Percentiles rank a stretch among this genome's conserved stretches.
These are phyloP conservation scores for Podarcis lilfordi DNA, from an alignment of 2,797 vertebrate genomes.

Conservation along the genomic window DNA sequence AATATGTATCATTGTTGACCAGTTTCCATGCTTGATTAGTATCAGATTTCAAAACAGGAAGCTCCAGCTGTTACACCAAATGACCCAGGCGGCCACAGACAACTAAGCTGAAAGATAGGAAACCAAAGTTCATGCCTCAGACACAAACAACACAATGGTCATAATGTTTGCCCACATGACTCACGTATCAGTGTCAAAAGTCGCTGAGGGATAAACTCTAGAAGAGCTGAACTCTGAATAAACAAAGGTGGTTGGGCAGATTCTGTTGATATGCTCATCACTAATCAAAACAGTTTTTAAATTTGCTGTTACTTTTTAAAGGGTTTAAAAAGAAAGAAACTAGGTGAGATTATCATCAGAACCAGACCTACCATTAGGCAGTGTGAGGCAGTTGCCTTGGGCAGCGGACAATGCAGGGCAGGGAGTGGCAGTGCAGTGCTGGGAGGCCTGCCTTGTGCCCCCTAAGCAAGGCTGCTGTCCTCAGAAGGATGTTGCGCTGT, in stretches of 20 bases:
- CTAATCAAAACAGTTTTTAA: constrained; percentile 3
- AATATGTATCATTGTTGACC: constrained; percentile 72
- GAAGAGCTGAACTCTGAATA: constrained; percentile 12
- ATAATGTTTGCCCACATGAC: constrained; percentile 75
- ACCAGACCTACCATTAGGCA: too few species aligned
- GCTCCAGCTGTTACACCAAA: constrained; percentile 79
- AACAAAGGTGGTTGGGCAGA: constrained; percentile 50
- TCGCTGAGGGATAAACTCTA: constrained; percentile 59
- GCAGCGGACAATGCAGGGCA: too few species aligned
- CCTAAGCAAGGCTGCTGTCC: too few species aligned
- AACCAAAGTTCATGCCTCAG: constrained; percentile 77
- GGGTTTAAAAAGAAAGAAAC: constrained; percentile 27
- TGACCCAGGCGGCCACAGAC: constrained; percentile 79
- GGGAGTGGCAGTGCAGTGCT: too few species aligned
- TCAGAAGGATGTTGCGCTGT: too few species aligned
- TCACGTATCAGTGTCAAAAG: constrained; percentile 62
- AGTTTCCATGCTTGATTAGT: constrained; percentile 78
- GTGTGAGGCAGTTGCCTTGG: too few species aligned
- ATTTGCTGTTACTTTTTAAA: background rate
- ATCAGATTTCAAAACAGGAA: constrained; percentile 82
- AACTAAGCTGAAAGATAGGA: constrained; percentile 81
- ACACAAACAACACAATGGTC: constrained; percentile 78
- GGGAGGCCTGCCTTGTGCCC: too few species aligned
- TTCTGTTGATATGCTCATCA: constrained; percentile 16
- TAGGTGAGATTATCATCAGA: background rate